Conservation (phyloP, 2,113 vertebrate species). For the Hyperopisus bebe region DNA sequence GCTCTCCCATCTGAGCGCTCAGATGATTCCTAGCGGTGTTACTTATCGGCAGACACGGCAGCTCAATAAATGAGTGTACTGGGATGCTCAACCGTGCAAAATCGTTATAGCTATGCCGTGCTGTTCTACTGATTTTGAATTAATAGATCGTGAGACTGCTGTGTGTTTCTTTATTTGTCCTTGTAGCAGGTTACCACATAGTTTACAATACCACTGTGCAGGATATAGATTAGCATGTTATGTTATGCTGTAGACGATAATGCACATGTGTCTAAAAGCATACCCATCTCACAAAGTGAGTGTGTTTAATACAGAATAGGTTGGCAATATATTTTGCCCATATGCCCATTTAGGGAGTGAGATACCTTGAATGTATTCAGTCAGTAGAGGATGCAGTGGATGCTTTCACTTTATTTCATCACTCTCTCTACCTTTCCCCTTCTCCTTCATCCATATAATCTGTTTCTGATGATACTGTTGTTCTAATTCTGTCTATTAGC, state of each 20-base stretch:
- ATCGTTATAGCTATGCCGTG: not conserved
- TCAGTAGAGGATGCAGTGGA: not conserved
- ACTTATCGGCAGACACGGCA: slow-evolving; percentile 11
- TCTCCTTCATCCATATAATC: not conserved
- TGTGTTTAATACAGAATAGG: not conserved
- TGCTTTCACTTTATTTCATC: not conserved
- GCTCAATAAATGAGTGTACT: not conserved
- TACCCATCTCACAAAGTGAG: not conserved
- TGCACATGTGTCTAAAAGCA: not conserved
- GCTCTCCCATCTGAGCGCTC: not conserved
- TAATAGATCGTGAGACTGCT: not conserved
- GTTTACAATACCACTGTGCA: not conserved
- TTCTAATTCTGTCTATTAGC: not conserved
- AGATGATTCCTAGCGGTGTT: not conserved
- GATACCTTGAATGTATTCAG: not conserved
- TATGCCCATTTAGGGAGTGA: not conserved
- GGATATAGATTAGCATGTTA: not conserved
- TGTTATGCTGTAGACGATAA: not conserved
- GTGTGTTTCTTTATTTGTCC: not conserved
- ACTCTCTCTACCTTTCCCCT: not conserved
- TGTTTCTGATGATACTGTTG: not conserved
- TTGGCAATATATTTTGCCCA: not conserved
- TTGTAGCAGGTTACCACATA: not conserved
- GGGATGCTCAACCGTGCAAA: not conserved
- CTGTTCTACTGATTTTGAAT: not conserved